Percentiles rank a stretch among this genome's conserved stretches.
These are phyloP conservation scores for Ochotona princeps DNA, from an alignment of 2,113 vertebrate species.

Conservation along the genomic window DNA sequence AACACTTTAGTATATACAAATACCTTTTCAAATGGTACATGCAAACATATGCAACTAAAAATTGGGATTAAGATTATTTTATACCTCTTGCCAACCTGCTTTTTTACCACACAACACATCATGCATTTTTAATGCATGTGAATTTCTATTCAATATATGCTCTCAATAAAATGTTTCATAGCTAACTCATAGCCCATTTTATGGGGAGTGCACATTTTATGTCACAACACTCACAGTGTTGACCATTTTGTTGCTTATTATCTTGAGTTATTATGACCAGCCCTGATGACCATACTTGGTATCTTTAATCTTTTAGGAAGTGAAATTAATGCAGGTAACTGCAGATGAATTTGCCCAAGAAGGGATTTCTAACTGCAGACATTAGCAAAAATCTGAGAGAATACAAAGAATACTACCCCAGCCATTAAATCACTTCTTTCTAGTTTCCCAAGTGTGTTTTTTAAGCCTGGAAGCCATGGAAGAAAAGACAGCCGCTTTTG, in stretches of 20 bases:
- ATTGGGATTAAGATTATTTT: neutral
- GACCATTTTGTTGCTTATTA: constrained; percentile 17
- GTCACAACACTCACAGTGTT: neutral
- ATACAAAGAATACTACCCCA: constrained; percentile 63
- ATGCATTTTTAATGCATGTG: neutral
- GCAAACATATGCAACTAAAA: neutral
- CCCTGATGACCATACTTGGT: neutral
- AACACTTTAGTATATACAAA: neutral
- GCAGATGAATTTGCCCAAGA: constrained; percentile 18
- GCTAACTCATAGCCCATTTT: neutral
- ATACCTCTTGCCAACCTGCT: neutral
- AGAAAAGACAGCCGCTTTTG: constrained; percentile 47
- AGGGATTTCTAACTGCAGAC: constrained; percentile 3
- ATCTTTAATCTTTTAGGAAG: constrained; percentile 30
- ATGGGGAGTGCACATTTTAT: constrained; percentile 4
- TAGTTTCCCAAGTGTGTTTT: constrained; percentile 38
- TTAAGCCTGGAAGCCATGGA: constrained; percentile 32
- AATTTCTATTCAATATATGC: neutral
- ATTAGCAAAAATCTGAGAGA: constrained; percentile 43
- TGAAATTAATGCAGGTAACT: constrained; percentile 47
- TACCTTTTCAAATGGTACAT: neutral
- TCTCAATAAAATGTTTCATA: neutral
- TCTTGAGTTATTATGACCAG: neutral
- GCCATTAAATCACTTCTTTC: constrained; percentile 35
- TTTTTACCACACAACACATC: neutral